phyloP scores from a whole-genome alignment of 2,797 vertebrate species.

The Tiaroga cobitis region DNA sequence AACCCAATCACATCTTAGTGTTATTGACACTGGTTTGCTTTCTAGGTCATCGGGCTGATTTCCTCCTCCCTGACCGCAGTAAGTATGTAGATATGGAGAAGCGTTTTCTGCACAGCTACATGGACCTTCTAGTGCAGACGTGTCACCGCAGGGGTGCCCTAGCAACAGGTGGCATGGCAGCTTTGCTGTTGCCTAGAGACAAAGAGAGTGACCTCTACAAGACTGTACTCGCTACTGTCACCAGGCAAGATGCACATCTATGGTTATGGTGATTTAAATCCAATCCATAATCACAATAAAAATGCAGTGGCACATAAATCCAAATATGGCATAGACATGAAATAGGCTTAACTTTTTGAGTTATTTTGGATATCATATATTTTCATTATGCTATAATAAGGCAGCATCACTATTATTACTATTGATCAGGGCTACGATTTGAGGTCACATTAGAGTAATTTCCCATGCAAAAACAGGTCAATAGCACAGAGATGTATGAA shows the following conservation, averaged over 20 bases:
- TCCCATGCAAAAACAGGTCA: neutral
- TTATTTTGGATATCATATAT: neutral
- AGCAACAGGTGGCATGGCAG: slow-evolving; percentile 81
- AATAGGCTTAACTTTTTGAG: neutral
- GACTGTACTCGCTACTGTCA: slow-evolving; percentile 69
- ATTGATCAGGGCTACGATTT: neutral
- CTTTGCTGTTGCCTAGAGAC: slow-evolving; percentile 73
- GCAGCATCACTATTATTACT: too few relatives aligned
- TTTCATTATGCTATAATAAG: neutral
- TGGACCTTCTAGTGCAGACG: slow-evolving; percentile 83
- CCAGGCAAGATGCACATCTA: slow-evolving; percentile 52
- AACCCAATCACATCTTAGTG: neutral
- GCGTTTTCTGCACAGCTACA: slow-evolving; percentile 81
- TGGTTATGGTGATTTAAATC: neutral
- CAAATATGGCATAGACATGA: neutral
- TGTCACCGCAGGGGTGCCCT: slow-evolving; percentile 78
- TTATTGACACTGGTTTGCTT: neutral
- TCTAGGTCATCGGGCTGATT: slow-evolving; percentile 75
- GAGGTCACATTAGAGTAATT: neutral
- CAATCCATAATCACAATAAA: neutral
- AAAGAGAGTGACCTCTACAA: slow-evolving; percentile 57
- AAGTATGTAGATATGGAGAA: slow-evolving; percentile 87
- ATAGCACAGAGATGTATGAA: neutral
- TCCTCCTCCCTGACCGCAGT: slow-evolving; percentile 83
- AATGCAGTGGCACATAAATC: neutral